Evolutionary conservation across 2,888 invertebrate species (phyloP).

Genomic region (Phragmatobia fuliginosa): DNA sequence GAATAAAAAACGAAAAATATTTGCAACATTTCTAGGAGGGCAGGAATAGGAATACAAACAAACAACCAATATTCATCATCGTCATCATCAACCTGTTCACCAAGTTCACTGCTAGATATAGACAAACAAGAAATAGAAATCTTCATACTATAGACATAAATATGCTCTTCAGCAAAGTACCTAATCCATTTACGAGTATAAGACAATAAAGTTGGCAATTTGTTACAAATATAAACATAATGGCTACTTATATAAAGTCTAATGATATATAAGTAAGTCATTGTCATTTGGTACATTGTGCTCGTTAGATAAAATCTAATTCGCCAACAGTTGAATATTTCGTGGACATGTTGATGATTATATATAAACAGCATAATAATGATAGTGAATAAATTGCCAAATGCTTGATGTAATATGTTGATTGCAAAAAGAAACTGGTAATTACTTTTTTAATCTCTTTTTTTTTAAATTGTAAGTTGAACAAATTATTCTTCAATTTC

Average conservation of each 20-base stretch:
- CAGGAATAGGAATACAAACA: too few species aligned
- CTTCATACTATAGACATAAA: background rate
- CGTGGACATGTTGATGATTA: conserved; percentile 5
- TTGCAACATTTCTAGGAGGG: too few species aligned
- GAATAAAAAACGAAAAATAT: too few species aligned
- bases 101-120: too few species aligned
- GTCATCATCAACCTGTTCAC: too few species aligned
- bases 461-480: too few species aligned
- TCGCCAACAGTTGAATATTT: conserved; percentile 9
- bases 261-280: conserved; percentile 13
- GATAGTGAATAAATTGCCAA: background rate
- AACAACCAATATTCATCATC: too few species aligned
- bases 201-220: conserved; percentile 11
- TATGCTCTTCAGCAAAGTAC: background rate
- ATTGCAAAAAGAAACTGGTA: background rate
- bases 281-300: conserved; percentile 17
- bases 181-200: conserved; percentile 2
- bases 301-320: conserved; percentile 20
- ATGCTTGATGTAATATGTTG: background rate
- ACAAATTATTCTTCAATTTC: too few species aligned
- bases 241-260: background rate
- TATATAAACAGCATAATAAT: background rate
- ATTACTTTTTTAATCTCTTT: too few species aligned
- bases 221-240: background rate
- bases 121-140: too few species aligned